Percentiles rank a stretch among this genome's conserved stretches.
phyloP scores from a whole-genome alignment of 2,888 invertebrate genomes.

The Fissipunctia ypsillon region DNA sequence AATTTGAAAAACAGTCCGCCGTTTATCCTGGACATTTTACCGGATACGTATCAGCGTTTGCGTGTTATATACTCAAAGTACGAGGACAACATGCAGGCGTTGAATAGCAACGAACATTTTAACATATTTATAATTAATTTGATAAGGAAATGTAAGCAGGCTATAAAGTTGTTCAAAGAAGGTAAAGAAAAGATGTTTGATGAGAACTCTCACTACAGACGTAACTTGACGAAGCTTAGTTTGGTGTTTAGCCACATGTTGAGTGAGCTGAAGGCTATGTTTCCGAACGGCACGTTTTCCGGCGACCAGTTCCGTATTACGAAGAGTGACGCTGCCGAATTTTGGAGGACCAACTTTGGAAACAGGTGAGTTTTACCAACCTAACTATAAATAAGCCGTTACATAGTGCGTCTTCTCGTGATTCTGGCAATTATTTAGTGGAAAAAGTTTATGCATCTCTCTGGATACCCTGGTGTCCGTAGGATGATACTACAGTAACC shows the following conservation, averaged over 20 bases:
- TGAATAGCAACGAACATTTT: slow-evolving; percentile 99
- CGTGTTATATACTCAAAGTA: slow-evolving; percentile 98
- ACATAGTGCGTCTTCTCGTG: not conserved
- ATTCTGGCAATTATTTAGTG: not conserved
- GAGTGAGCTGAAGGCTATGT: slow-evolving; percentile 99
- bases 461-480: not conserved
- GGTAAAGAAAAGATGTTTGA: slow-evolving; percentile 99
- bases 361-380: slow-evolving; percentile 93
- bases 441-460: slow-evolving; percentile 9
- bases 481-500: no score
- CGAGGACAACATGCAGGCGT: slow-evolving; percentile 97
- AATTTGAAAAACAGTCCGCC: slow-evolving; percentile 99
- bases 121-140: slow-evolving; percentile 99
- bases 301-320: slow-evolving; percentile 99
- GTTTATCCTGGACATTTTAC: slow-evolving; percentile 99
- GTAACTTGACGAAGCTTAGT: slow-evolving; percentile 99
- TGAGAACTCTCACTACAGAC: slow-evolving; percentile 96
- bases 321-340: slow-evolving; percentile 99
- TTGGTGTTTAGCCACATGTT: slow-evolving; percentile 99
- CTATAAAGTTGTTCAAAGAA: slow-evolving; percentile 99
- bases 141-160: slow-evolving; percentile 99
- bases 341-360: slow-evolving; percentile 99
- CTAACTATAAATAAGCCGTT: not conserved
- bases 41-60: slow-evolving; percentile 99
- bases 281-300: slow-evolving; percentile 98